Percentiles rank a stretch among this genome's conserved stretches.
Evolutionary conservation across 2,113 vertebrate genomes (phyloP).

Genomic region (Trachemys scripta): DNA sequence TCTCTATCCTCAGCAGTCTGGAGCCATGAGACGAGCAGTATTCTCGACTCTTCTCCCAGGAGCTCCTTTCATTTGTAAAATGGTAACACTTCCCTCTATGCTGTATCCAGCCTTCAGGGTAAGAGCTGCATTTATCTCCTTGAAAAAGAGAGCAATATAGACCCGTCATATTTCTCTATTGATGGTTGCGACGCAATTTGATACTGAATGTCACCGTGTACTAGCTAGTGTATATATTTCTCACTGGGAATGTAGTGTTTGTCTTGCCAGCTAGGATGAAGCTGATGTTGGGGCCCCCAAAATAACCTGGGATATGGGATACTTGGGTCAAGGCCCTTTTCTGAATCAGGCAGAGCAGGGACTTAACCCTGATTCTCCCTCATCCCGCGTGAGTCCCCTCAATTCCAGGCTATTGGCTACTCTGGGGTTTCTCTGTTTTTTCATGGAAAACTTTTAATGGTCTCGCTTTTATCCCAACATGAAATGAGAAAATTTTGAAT

Average conservation of each 20-base stretch:
- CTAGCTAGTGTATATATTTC: background rate
- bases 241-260: background rate
- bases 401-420: background rate
- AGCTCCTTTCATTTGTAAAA: slow-evolving; percentile 54
- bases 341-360: background rate
- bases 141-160: slow-evolving; percentile 22
- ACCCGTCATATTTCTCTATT: background rate
- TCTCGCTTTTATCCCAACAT: background rate
- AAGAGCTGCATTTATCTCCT: slow-evolving; percentile 50
- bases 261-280: background rate
- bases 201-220: background rate
- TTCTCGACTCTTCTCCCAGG: slow-evolving; percentile 44
- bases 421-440: background rate
- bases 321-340: background rate
- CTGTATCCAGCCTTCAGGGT: slow-evolving; percentile 51
- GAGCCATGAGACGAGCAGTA: slow-evolving; percentile 52
- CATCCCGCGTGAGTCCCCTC: background rate
- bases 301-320: background rate
- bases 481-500: background rate
- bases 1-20: slow-evolving; percentile 64
- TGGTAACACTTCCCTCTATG: slow-evolving; percentile 58
- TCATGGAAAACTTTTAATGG: background rate
- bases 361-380: background rate
- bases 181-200: background rate
- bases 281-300: background rate